Conservation (phyloP, 1,140 invertebrate genomes). For the Maconellicoccus hirsutus region DNA sequence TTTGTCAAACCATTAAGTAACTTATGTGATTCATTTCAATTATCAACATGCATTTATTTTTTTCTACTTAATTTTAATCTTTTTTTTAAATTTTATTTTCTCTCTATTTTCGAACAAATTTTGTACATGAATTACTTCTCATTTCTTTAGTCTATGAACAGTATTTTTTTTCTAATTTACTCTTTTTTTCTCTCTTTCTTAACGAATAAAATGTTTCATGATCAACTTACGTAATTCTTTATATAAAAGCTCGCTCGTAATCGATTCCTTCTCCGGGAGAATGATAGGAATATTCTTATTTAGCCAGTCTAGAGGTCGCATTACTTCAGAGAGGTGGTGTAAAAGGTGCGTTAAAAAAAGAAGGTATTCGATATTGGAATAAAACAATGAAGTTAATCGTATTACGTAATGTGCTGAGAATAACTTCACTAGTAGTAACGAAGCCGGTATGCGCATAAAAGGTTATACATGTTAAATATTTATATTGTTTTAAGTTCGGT, state of each 20-base stretch:
- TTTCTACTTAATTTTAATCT: constrained; percentile 30
- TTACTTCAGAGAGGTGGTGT: too few species aligned
- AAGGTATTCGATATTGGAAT: constrained; percentile 1
- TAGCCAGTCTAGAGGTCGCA: too few species aligned
- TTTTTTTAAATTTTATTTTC: constrained; percentile 30
- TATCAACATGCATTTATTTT: constrained; percentile 26
- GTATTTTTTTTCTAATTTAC: constrained; percentile 33
- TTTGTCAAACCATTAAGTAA: background rate
- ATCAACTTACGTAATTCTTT: too few species aligned
- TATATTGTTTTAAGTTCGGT: background rate
- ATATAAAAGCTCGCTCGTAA: too few species aligned
- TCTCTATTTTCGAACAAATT: constrained; percentile 34
- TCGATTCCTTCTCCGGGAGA: too few species aligned
- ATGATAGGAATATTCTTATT: too few species aligned
- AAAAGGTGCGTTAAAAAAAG: too few species aligned
- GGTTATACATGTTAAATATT: background rate
- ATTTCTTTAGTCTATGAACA: constrained; percentile 32
- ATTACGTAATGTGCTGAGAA: background rate
- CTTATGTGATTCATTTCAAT: constrained; percentile 25
- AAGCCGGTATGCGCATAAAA: background rate
- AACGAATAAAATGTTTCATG: background rate
- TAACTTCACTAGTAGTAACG: background rate
- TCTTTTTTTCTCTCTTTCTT: constrained; percentile 30
- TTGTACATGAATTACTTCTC: constrained; percentile 28
- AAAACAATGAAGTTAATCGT: background rate